Evolutionary conservation across 2,113 vertebrate genomes (phyloP).

Genomic region (Sebastes fasciatus): DNA sequence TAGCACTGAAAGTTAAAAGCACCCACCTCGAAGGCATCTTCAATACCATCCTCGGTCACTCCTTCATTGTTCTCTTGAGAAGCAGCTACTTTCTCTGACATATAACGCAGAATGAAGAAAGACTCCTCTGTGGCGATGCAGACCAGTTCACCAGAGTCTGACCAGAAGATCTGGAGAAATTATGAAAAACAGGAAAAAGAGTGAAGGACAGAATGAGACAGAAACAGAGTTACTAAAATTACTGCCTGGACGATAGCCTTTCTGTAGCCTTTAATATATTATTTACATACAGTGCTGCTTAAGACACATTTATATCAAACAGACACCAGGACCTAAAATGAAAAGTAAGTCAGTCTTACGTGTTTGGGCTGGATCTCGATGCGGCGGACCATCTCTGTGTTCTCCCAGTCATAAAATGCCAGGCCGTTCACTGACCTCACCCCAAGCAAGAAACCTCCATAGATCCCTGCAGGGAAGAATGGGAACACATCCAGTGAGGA

Average conservation of each 20-base stretch:
- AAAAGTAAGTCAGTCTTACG: constrained; percentile 78
- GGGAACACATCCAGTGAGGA: background rate
- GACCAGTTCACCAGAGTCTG: constrained; percentile 98
- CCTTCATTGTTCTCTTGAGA: constrained; percentile 97
- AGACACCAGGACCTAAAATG: background rate
- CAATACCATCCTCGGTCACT: constrained; percentile 97
- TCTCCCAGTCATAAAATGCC: constrained; percentile 99
- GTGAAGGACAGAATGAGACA: background rate
- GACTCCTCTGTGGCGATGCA: constrained; percentile 99
- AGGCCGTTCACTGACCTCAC: constrained; percentile 96
- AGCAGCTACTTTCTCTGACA: constrained; percentile 94
- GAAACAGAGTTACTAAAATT: background rate
- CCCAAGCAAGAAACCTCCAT: constrained; percentile 95
- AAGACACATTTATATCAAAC: background rate
- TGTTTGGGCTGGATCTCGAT: constrained; percentile 99
- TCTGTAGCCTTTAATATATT: background rate
- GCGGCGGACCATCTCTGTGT: constrained; percentile 95
- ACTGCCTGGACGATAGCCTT: background rate
- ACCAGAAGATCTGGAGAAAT: constrained; percentile 95
- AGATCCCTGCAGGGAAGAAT: constrained; percentile 87
- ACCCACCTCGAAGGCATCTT: constrained; percentile 96
- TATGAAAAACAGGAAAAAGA: background rate
- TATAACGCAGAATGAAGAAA: constrained; percentile 97
- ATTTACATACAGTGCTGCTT: background rate
- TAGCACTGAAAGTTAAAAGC: background rate